Base-by-base conservation (phyloP, 2,888 invertebrate genomes). In the Hofmannophila pseudospretella region DNA sequence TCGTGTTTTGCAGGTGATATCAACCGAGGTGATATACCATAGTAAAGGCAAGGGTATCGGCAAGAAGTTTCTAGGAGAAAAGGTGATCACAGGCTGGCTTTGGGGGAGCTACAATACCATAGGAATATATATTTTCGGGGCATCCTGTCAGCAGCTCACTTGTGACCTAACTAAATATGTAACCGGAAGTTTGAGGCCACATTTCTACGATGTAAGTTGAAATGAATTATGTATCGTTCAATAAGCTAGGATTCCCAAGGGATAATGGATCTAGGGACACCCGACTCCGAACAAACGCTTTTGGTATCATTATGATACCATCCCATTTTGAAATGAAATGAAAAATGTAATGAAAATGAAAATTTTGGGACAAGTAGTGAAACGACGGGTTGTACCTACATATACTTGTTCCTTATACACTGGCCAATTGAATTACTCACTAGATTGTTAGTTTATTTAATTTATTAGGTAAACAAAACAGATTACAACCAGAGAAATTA, bases 151-250 rank as follows among this genome's bases (percentile, higher is more conserved):
- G 34, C 93, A 94, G 58, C 75, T 95, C 19, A 89, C 92, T 4
- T 94, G 94, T 1, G 95, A 96, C 64, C 82, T 93, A 20, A 92
- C 92, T 28, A 96, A 97, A 71, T 93, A 94, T 63, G 90, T 92
- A 10, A 90, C 96, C 36, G 96, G 97, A 3, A 89, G 96, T 42
- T 79, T 96, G 39, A 80, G 97, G 36, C 97, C 97, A 0, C 95
- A 97, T 72, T 97, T 97, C 70, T 88, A 93, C 63, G 89, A 89
- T 39, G 85, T 85, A 57, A 73, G 80, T 65, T 10, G 8, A 7
- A 19, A 34, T 26, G 1, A 20, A 9, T 34, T 11, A 9, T 19
- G 3, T 8, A 23, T 2, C 8, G 7, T 5, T 8, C 5, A 23
- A 5, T 3, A 7, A 8, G 8, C 8, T 2, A 23, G 4, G n/a